Conservation (phyloP, 2,113 vertebrate genomes). For the Stictonetta naevosa region DNA sequence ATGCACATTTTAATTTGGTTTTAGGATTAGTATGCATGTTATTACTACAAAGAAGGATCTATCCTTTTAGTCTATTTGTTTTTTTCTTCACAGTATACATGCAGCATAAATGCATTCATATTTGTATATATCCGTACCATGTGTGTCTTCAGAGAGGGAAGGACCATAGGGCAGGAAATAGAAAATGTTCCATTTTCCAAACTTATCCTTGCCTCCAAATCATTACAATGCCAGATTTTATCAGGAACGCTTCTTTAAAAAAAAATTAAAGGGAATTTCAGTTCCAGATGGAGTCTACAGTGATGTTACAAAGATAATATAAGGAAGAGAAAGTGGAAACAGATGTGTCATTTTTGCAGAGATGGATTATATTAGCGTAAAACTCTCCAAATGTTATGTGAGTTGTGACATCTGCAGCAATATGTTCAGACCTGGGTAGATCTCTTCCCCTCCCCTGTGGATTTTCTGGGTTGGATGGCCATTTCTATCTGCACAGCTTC, state of each 20-base stretch:
- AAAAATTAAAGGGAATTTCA: slow-evolving; percentile 50
- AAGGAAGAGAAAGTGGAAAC: slow-evolving; percentile 65
- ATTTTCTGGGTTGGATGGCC: neutral
- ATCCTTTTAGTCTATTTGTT: neutral
- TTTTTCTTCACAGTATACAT: neutral
- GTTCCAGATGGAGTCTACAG: slow-evolving; percentile 63
- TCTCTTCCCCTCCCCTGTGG: neutral
- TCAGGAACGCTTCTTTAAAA: slow-evolving; percentile 19
- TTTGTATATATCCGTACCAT: slow-evolving; percentile 37
- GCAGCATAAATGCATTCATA: neutral
- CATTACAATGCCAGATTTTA: slow-evolving; percentile 60
- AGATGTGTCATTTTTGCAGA: slow-evolving; percentile 55
- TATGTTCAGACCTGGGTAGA: slow-evolving; percentile 3
- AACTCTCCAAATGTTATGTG: slow-evolving; percentile 46
- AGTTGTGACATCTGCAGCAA: slow-evolving; percentile 54
- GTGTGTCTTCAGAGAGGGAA: slow-evolving; percentile 17
- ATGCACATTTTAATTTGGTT: neutral
- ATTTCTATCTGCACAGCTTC: neutral
- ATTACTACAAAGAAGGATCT: neutral
- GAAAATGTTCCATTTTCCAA: slow-evolving; percentile 59
- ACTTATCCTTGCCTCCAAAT: slow-evolving; percentile 50
- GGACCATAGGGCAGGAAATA: slow-evolving; percentile 38
- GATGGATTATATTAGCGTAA: slow-evolving; percentile 55
- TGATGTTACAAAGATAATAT: slow-evolving; percentile 64
- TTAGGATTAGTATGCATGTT: neutral